A percentile compares a stretch with the other conserved stretches of the same genome.
phyloP scores from a whole-genome alignment of 2,888 invertebrate species.

The Mesopsocus fuscifrons region DNA sequence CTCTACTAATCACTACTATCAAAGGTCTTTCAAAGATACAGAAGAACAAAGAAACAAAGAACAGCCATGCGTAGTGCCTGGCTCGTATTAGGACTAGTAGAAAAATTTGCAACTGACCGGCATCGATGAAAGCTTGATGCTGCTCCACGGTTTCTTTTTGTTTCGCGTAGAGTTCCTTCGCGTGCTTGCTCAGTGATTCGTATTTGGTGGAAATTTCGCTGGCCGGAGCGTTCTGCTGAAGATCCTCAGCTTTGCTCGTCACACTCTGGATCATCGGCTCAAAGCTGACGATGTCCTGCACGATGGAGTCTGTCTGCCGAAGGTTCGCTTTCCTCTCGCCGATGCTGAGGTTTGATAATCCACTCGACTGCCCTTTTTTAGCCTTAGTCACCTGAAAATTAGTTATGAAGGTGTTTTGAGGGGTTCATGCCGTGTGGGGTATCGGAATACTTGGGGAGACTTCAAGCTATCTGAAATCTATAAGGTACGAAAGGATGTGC shows the following conservation, averaged over 20 bases:
- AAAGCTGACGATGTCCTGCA: slow-evolving; percentile 90
- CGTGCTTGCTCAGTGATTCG: slow-evolving; percentile 73
- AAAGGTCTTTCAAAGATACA: too few species aligned
- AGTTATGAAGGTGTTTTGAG: slow-evolving; percentile 10
- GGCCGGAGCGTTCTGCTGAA: slow-evolving; percentile 78
- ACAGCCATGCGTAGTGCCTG: too few species aligned
- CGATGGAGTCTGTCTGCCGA: slow-evolving; percentile 80
- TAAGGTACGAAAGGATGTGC: too few species aligned
- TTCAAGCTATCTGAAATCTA: too few species aligned
- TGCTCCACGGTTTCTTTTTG: slow-evolving; percentile 80
- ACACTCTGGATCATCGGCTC: slow-evolving; percentile 96
- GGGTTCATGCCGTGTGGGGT: too few species aligned
- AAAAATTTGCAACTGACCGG: slow-evolving; percentile 24
- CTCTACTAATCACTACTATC: too few species aligned
- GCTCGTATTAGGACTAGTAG: too few species aligned
- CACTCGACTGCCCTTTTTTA: slow-evolving; percentile 48
- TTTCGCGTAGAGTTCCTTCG: slow-evolving; percentile 71
- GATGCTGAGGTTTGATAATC: slow-evolving; percentile 56
- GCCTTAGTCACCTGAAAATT: slow-evolving; percentile 37
- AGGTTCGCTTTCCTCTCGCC: slow-evolving; percentile 78
- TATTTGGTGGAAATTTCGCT: slow-evolving; percentile 85
- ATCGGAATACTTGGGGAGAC: too few species aligned
- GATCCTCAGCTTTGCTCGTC: slow-evolving; percentile 78
- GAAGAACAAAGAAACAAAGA: too few species aligned
- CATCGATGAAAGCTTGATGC: slow-evolving; percentile 81